Conservation (phyloP, 2,888 invertebrate species). For the Drosophila prolongata region DNA sequence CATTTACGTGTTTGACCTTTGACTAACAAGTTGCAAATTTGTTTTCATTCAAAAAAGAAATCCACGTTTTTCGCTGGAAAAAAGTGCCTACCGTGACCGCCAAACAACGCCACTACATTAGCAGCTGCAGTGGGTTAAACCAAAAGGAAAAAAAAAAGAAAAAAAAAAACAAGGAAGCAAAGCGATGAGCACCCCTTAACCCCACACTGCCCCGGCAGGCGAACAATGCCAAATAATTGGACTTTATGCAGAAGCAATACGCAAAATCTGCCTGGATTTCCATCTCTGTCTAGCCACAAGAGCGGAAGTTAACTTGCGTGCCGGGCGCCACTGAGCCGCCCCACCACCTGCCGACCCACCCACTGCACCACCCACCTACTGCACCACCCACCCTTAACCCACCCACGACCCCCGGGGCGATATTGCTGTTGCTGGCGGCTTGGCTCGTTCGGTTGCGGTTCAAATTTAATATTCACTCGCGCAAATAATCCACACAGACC, state of each 20-base stretch:
- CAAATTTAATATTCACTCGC: slow-evolving; percentile 80
- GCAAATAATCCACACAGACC: slow-evolving; percentile 72
- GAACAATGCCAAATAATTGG: slow-evolving; percentile 64
- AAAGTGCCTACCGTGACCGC: slow-evolving; percentile 55
- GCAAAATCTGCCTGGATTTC: slow-evolving; percentile 16
- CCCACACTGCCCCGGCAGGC: slow-evolving; percentile 2
- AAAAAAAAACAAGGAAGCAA: neutral
- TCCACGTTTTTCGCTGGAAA: slow-evolving; percentile 17
- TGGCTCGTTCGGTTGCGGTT: slow-evolving; percentile 75
- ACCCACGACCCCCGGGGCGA: neutral
- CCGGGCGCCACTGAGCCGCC: slow-evolving; percentile 35
- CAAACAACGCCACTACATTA: slow-evolving; percentile 75
- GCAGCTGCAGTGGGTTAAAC: slow-evolving; percentile 50
- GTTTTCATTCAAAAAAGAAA: slow-evolving; percentile 47
- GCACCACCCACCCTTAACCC: slow-evolving; percentile 7
- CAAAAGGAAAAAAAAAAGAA: neutral
- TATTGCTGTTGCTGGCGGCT: slow-evolving; percentile 57
- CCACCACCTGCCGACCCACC: neutral
- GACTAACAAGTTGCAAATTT: slow-evolving; percentile 74
- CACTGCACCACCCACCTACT: neutral
- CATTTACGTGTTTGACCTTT: slow-evolving; percentile 58
- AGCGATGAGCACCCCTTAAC: slow-evolving; percentile 9
- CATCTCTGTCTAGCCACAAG: slow-evolving; percentile 59
- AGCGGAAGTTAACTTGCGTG: slow-evolving; percentile 79
- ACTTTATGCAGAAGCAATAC: slow-evolving; percentile 59